Evolutionary conservation across 2,113 vertebrate genomes (phyloP).

Genomic region (Octodon degus): DNA sequence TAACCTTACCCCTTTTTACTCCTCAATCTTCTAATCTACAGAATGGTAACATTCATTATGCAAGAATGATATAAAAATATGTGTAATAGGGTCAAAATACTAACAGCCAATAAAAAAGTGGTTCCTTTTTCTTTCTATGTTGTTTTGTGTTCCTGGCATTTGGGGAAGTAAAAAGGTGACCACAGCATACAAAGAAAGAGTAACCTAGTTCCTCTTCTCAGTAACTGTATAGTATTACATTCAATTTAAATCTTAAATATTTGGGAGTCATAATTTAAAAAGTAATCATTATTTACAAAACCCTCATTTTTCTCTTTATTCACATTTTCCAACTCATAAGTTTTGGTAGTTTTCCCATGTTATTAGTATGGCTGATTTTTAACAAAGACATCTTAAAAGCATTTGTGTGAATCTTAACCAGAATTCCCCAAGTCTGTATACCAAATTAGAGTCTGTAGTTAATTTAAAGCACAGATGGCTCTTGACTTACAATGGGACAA

Average conservation of each 20-base stretch:
- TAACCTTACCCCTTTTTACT: not conserved
- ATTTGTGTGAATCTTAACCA: not conserved
- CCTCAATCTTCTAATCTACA: conserved; percentile 1
- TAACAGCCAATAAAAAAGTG: not conserved
- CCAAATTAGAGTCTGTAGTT: not conserved
- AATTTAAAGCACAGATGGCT: not conserved
- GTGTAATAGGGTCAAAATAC: not conserved
- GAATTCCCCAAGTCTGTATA: not conserved
- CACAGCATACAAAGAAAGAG: not conserved
- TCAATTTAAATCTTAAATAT: conserved; percentile 23
- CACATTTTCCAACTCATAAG: not conserved
- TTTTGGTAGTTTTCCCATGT: not conserved
- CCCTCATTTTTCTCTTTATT: not conserved
- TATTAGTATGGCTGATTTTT: not conserved
- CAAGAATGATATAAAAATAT: not conserved
- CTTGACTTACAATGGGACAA: not conserved
- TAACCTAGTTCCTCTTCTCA: not conserved
- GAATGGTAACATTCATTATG: not conserved
- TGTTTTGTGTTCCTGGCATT: not conserved
- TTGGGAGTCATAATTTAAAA: conserved; percentile 12
- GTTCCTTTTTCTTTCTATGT: not conserved
- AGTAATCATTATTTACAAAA: not conserved
- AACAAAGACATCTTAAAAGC: not conserved
- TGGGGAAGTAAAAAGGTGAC: not conserved
- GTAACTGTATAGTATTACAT: not conserved